A percentile compares a stretch with the other conserved stretches of the same genome.
Evolutionary conservation across 2,888 invertebrate genomes (phyloP).

Genomic region (Octonoba sinensis): DNA sequence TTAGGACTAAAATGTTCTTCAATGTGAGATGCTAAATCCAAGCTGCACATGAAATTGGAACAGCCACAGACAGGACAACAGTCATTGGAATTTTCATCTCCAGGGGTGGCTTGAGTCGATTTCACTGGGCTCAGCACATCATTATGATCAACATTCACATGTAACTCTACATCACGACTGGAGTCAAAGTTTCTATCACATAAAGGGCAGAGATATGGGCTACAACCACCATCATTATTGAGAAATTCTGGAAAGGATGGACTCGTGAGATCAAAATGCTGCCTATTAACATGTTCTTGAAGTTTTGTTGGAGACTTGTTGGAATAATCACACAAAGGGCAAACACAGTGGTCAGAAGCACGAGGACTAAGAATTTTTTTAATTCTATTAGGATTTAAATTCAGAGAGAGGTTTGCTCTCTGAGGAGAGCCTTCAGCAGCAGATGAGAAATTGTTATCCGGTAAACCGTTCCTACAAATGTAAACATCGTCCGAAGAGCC

Average conservation of each 20-base stretch:
- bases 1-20: constrained; percentile 81
- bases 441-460: constrained; percentile 48
- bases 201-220: constrained; percentile 81
- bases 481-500: constrained; percentile 71
- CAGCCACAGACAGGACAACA: constrained; percentile 71
- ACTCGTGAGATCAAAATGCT: constrained; percentile 85
- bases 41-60: constrained; percentile 69
- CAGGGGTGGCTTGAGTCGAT: constrained; percentile 59
- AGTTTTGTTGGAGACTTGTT: constrained; percentile 81
- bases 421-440: constrained; percentile 72
- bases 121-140: constrained; percentile 82
- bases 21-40: constrained; percentile 81
- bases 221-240: constrained; percentile 39
- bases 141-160: constrained; percentile 87
- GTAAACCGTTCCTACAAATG: constrained; percentile 48
- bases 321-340: constrained; percentile 83
- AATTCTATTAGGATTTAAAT: constrained; percentile 69
- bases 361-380: constrained; percentile 54
- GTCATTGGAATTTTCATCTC: constrained; percentile 70
- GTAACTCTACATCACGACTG: constrained; percentile 81
- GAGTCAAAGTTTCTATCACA: constrained; percentile 79
- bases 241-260: constrained; percentile 73
- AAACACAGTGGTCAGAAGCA: constrained; percentile 72
- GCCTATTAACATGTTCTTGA: constrained; percentile 86
- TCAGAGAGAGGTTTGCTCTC: constrained; percentile 78